These are phyloP conservation scores for Globodera rostochiensis DNA, from an alignment of 1,140 invertebrate species.

Conservation along the genomic window DNA sequence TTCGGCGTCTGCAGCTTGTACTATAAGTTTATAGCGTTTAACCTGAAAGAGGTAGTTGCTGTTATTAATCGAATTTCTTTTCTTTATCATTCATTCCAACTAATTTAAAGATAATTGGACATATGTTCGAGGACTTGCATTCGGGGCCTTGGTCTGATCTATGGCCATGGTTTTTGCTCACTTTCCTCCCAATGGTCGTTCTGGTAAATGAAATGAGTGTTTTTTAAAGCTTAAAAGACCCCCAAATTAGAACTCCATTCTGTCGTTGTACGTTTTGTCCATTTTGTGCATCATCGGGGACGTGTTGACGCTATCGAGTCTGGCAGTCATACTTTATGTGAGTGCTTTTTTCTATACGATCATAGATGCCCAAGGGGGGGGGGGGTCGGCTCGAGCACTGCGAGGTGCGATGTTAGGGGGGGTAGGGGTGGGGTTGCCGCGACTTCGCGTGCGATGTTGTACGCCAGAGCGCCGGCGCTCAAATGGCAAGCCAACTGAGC, in stretches of 20 bases:
- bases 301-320: slow-evolving; percentile 51
- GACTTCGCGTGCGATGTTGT: too few relatives aligned
- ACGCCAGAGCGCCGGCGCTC: too few relatives aligned
- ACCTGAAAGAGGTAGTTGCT: slow-evolving; percentile 51
- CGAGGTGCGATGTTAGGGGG: too few relatives aligned
- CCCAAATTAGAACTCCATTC: slow-evolving; percentile 32
- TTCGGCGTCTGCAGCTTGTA: slow-evolving; percentile 60
- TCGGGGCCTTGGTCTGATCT: slow-evolving; percentile 6
- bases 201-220: background rate
- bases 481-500: too few relatives aligned
- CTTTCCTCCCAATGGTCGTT: slow-evolving; percentile 44
- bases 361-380: too few relatives aligned
- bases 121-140: slow-evolving; percentile 51
- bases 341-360: slow-evolving; percentile 25
- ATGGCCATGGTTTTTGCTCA: slow-evolving; percentile 33
- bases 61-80: slow-evolving; percentile 39
- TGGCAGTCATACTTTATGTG: slow-evolving; percentile 57
- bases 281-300: slow-evolving; percentile 51
- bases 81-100: slow-evolving; percentile 9
- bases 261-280: slow-evolving; percentile 34
- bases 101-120: slow-evolving; percentile 46
- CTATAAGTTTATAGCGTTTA: slow-evolving; percentile 57
- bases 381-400: too few relatives aligned
- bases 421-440: too few relatives aligned
- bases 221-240: too few relatives aligned